phyloP scores from a whole-genome alignment of 1,140 invertebrate species.

The Plectus sambesii region DNA sequence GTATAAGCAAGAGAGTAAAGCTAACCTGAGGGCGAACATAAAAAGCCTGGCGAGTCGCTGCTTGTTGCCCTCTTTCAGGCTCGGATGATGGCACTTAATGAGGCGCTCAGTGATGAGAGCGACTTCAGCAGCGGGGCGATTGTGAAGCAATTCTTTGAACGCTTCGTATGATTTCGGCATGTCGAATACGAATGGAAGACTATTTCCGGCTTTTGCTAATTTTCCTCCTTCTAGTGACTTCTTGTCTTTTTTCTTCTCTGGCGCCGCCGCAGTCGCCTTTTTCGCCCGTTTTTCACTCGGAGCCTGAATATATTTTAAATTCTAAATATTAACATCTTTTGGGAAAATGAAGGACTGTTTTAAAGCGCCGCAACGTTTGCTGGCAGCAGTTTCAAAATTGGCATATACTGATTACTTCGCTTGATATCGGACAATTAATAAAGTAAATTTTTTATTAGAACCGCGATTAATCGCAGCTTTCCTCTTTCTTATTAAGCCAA shows the following conservation, averaged over 20 bases:
- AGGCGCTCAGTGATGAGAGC: constrained; percentile 12
- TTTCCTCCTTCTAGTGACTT: constrained; percentile 3
- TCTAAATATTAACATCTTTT: too few species aligned
- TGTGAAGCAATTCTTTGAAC: constrained; percentile 14
- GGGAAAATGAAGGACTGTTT: too few species aligned
- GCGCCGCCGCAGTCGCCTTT: background rate
- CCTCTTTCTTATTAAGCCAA: too few species aligned
- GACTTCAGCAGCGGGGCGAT: background rate
- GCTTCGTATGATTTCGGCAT: constrained; percentile 21
- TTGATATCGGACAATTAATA: too few species aligned
- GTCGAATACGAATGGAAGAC: constrained; percentile 20
- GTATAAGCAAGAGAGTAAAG: too few species aligned
- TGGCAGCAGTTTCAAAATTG: too few species aligned
- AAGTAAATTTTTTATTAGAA: too few species aligned
- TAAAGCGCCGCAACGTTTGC: too few species aligned
- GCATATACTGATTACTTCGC: too few species aligned
- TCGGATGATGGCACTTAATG: constrained; percentile 26
- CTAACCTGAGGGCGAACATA: constrained; percentile 16
- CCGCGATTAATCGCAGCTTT: too few species aligned
- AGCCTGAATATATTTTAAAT: too few species aligned
- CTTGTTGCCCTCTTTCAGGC: constrained; percentile 29
- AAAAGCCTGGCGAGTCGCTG: constrained; percentile 20
- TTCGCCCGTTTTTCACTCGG: too few species aligned
- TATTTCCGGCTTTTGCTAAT: constrained; percentile 4
- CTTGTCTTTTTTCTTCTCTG: constrained; percentile 1